Base-by-base conservation (phyloP, 2,888 invertebrate species). In the Acleris holmiana region DNA sequence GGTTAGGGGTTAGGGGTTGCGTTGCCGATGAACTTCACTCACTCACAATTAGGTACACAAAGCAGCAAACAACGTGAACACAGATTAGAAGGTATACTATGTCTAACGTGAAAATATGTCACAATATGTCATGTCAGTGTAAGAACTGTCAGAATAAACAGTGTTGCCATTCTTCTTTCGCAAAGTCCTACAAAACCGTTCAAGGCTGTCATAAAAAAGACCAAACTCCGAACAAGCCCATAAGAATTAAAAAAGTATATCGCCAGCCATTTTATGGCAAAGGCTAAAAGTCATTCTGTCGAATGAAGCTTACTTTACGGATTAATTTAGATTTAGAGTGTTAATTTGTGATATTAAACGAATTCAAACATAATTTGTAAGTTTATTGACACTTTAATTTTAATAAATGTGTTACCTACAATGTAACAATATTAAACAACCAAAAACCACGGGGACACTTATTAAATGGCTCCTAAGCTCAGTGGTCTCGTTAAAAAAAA, bases 201-300 rank as follows among this genome's bases (percentile, higher is more conserved):
- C 25, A 23, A 53, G 58, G 2, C 40, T 46, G 3, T 23, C 29
- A 41, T 17, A 19, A 47, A 54, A 58, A 58, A 40, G 58, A 4
- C 8, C 10, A 0, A 48, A 46, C 4, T 2, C 35, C 35, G 35
- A 35, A 8, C 7, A 10, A 7, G 6, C 8, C 23, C 8, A 15
- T 6, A 7, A 3, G 10, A 35, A 13, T 13, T 46, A 50, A 56
- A 59, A 64, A 48, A 59, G 21, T 18, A 59, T 65, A 35, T 35
- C 35, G 10, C 35, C 35, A 49, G 65, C 54, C 59, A 65, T 59
- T 65, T 65, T 46, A 49, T 55, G 65, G 65, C 65, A 59, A 65
- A 55, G 60, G 65, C 49, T 35, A 41, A 55, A 64, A 65, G 54
- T 60, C 64, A 60, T 60, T 65, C 65, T 50, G 60, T 58, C 60